Evolutionary conservation across 2,113 vertebrate genomes (phyloP).

Genomic region (Prinia subflava): DNA sequence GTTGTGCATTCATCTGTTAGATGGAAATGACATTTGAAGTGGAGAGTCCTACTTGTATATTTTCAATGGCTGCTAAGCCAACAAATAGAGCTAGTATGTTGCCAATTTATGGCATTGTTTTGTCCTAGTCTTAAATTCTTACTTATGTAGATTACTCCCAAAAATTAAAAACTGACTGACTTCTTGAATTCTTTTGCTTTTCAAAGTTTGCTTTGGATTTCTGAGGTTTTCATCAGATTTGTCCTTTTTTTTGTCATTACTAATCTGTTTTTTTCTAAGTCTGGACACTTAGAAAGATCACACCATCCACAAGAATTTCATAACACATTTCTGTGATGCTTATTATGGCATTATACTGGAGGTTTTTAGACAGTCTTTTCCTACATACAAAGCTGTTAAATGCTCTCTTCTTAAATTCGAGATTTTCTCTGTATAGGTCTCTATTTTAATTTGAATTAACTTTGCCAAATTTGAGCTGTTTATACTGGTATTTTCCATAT

Average conservation of each 20-base stretch:
- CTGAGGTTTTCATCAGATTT: not conserved
- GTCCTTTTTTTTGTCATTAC: not conserved
- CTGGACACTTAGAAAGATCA: not conserved
- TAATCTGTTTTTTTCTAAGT: not conserved
- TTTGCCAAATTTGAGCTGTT: conserved; percentile 32
- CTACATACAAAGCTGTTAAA: not conserved
- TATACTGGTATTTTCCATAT: conserved; percentile 28
- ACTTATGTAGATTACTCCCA: not conserved
- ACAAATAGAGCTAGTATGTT: not conserved
- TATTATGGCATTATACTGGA: not conserved
- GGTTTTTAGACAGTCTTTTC: not conserved
- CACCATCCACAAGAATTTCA: not conserved
- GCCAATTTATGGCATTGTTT: not conserved
- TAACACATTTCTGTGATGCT: not conserved
- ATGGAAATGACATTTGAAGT: not conserved
- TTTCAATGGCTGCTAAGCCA: not conserved
- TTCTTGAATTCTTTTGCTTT: not conserved
- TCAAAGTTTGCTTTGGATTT: not conserved
- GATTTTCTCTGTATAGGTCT: not conserved
- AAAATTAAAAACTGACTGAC: not conserved
- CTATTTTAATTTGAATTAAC: conserved; percentile 8
- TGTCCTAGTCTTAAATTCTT: not conserved
- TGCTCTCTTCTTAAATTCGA: not conserved
- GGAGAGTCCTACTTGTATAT: not conserved
- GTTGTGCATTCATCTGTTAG: not conserved